These are phyloP conservation scores for Tachysurus fulvidraco DNA, from an alignment of 2,113 vertebrate species.

Conservation along the genomic window DNA sequence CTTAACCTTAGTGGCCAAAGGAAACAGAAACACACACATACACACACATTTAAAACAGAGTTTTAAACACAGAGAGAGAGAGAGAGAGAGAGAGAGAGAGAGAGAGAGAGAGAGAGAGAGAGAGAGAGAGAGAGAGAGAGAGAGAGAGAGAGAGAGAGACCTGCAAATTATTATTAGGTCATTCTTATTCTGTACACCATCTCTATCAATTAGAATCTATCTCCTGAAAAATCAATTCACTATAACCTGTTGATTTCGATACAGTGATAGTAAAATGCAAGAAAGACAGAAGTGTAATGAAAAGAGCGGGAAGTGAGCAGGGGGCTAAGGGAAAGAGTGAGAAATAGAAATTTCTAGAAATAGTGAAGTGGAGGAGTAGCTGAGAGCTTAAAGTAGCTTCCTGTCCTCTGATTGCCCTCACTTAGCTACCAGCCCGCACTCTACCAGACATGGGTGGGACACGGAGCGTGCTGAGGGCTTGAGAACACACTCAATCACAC, in stretches of 20 bases:
- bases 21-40: not conserved
- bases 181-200: not conserved
- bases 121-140: not conserved
- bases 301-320: constrained; percentile 29
- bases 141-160: not conserved
- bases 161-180: constrained; percentile 26
- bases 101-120: not conserved
- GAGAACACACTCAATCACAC: constrained; percentile 19
- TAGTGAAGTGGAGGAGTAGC: constrained; percentile 50
- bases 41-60: too few species aligned
- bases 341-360: constrained; percentile 22
- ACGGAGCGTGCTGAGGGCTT: constrained; percentile 16
- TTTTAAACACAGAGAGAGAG: too few species aligned
- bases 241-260: constrained; percentile 33
- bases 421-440: constrained; percentile 29
- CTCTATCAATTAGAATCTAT: not conserved
- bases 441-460: constrained; percentile 46
- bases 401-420: constrained; percentile 45
- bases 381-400: constrained; percentile 29
- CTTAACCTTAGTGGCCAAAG: not conserved
- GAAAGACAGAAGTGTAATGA: constrained; percentile 11
- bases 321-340: not conserved
- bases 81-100: not conserved
- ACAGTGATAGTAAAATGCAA: constrained; percentile 20
- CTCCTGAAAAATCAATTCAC: not conserved